Percentiles rank a stretch among this genome's conserved stretches.
Conservation (phyloP, 2,113 vertebrate species). For the Rhegmatorhina hoffmannsi region DNA sequence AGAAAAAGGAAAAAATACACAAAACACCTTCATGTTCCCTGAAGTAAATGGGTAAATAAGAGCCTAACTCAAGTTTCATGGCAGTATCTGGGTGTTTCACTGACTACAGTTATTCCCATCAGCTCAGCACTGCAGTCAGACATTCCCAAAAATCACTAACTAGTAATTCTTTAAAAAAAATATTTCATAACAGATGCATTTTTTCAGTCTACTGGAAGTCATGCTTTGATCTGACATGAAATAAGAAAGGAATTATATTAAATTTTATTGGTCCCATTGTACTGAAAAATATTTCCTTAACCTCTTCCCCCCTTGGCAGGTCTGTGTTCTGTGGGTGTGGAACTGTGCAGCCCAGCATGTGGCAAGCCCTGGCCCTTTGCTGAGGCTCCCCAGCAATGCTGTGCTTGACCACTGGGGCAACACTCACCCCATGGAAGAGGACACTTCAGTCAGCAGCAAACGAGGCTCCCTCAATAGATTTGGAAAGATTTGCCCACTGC, state of each 20-base stretch:
- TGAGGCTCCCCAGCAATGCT: neutral
- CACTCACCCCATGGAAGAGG: neutral
- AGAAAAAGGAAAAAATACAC: neutral
- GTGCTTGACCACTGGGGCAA: rapidly evolving
- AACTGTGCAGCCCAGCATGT: neutral
- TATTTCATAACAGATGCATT: neutral
- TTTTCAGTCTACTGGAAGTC: neutral
- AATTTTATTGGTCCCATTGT: neutral
- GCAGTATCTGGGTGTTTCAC: neutral
- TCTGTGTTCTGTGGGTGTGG: conserved; percentile 45
- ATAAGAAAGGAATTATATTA: neutral
- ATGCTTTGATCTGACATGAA: neutral
- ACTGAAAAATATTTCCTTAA: neutral
- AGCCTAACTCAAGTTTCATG: neutral
- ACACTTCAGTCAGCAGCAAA: neutral
- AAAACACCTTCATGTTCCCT: neutral
- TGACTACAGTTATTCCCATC: neutral
- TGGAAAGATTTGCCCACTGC: neutral
- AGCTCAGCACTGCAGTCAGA: neutral
- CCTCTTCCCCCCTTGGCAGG: neutral
- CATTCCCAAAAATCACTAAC: neutral
- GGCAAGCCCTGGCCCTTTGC: conserved; percentile 35
- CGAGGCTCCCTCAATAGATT: neutral
- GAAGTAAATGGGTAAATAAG: neutral
- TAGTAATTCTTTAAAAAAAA: neutral